These are phyloP conservation scores for Phaethon lepturus DNA, from an alignment of 2,113 vertebrate species.

Conservation along the genomic window DNA sequence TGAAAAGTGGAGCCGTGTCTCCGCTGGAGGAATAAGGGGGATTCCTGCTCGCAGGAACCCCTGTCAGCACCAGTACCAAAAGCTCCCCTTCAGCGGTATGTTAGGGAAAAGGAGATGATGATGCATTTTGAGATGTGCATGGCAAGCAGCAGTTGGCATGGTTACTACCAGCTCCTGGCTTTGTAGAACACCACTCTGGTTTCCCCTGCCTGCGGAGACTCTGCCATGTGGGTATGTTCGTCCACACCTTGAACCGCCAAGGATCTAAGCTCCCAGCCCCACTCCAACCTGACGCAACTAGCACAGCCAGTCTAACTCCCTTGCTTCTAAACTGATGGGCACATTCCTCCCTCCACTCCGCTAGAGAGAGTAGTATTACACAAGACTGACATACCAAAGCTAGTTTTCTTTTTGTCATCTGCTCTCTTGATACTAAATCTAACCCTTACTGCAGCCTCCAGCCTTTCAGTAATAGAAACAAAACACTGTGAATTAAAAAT, in stretches of 20 bases:
- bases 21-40: not conserved
- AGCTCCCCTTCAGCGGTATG: not conserved
- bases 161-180: not conserved
- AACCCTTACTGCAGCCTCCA: not conserved
- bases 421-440: constrained; percentile 1
- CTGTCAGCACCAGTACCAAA: not conserved
- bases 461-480: not conserved
- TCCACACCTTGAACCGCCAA: not conserved
- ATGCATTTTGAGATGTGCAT: not conserved
- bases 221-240: not conserved
- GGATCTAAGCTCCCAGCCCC: not conserved
- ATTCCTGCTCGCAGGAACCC: not conserved
- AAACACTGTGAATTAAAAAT: not conserved
- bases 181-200: not conserved
- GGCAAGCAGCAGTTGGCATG: not conserved
- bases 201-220: not conserved
- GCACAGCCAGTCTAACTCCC: not conserved
- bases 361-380: not conserved
- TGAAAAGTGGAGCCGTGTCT: not conserved
- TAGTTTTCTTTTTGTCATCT: not conserved
- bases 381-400: not conserved
- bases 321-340: not conserved
- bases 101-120: not conserved
- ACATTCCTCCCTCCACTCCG: not conserved
- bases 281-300: not conserved